Evolutionary conservation across 2,888 invertebrate species (phyloP), one percentile per base, ranked within the genome.

Genomic region (Lumbricus terrestris): DNA sequence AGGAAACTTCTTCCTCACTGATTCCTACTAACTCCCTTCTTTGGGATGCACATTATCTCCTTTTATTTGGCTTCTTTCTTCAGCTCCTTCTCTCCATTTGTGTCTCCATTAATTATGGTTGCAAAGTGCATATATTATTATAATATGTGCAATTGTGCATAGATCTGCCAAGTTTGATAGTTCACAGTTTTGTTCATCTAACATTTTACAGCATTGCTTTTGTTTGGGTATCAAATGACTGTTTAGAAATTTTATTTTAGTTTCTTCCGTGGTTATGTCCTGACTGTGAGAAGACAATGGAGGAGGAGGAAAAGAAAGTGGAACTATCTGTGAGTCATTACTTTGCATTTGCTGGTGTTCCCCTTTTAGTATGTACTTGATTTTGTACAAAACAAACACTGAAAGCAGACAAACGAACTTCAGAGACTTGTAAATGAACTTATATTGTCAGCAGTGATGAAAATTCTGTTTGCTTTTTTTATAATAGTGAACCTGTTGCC

Each of bases 251-350:
- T 34, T 16, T 54, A 54, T 54, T 91, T n/a, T 54, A 94, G 94
- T 91, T 94, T 89, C 93, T 93, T 34, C 90, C 94, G 89, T 94
- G 94, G 94, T 94, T 94, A 88, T 94, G 94, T 93, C 93, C 93
- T 33, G 92, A 93, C 20, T 94, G 94, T 93, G 91, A 94, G 88
- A 93, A 93, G 90, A 93, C 93, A 42, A 93, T 94, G 40, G 94
- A 94, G 90, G 93, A 93, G 89, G 94, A 93, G 89, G 93, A 93
- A 89, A 94, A 93, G 91, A 93, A 92, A 92, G 91, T 90, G 92
- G 47, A 92, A 82, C 54, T 89, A 40, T 29, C 38, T 35, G 91
- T 90, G 20, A 91, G 69, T 85, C 29, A 69, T 69, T 69, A n/a
- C 69, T 69, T 69, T 69, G 69, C 29, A n/a, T 69, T 69, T 69